These are phyloP conservation scores for Synaphobranchus kaupii DNA, from an alignment of 2,797 vertebrate species.

Conservation along the genomic window DNA sequence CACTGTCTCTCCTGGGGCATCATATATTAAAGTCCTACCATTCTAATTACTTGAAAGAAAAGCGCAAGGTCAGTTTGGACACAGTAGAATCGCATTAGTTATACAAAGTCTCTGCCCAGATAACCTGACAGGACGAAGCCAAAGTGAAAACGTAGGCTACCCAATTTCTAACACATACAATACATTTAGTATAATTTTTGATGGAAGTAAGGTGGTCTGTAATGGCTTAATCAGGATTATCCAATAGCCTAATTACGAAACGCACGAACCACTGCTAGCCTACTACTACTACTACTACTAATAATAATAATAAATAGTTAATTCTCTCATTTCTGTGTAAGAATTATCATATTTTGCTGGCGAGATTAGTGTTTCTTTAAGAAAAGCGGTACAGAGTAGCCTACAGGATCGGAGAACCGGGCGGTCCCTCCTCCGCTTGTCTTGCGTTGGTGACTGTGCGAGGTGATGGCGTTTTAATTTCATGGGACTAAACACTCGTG, in stretches of 20 bases:
- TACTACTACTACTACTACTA: not conserved
- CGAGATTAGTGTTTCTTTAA: conserved; percentile 24
- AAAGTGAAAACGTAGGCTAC: not conserved
- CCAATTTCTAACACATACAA: not conserved
- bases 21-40: not conserved
- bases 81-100: not conserved
- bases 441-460: conserved; percentile 46
- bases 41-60: not conserved
- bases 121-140: not conserved
- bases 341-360: not conserved
- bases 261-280: not conserved
- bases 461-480: conserved; percentile 62
- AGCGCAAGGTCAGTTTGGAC: not conserved
- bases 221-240: not conserved
- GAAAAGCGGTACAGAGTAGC: conserved; percentile 38
- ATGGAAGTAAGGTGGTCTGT: not conserved
- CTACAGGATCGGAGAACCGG: conserved; percentile 27
- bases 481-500: conserved; percentile 45
- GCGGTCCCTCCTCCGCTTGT: conserved; percentile 61
- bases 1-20: not conserved
- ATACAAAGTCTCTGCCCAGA: not conserved
- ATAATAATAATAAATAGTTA: not conserved
- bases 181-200: not conserved
- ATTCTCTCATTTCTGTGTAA: not conserved
- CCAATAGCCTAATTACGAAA: conserved; percentile 5